phyloP scores from a whole-genome alignment of 2,113 vertebrate genomes.

The Grammomys surdaster region DNA sequence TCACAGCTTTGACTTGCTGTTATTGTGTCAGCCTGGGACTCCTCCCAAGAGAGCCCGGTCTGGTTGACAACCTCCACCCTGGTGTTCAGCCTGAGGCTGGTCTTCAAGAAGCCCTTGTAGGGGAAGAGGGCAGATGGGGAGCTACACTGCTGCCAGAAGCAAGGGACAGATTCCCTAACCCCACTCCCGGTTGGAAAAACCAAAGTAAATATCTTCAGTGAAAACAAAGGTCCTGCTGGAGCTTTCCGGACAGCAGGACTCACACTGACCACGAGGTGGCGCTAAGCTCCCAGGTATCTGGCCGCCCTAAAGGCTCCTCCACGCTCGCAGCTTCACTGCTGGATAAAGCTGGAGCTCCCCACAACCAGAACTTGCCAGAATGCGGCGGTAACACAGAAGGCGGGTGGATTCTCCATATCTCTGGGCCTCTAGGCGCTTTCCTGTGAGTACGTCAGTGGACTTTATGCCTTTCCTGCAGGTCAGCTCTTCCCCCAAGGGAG shows the following conservation, averaged over 20 bases:
- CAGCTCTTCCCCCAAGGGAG: no score
- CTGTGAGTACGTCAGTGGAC: neutral
- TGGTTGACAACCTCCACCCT: neutral
- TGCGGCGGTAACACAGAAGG: neutral
- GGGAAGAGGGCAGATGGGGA: neutral
- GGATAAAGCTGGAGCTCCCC: neutral
- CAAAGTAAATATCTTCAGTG: neutral
- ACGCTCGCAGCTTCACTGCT: neutral
- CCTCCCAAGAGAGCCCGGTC: neutral
- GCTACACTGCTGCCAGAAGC: neutral
- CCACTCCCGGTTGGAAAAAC: neutral
- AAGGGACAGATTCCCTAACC: neutral
- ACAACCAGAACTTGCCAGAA: neutral
- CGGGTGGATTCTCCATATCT: neutral
- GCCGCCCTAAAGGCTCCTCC: accelerated
- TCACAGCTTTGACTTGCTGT: neutral
- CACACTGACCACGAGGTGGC: constrained; percentile 69
- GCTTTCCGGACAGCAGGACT: neutral
- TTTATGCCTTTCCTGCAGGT: neutral
- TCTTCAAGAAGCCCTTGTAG: neutral
- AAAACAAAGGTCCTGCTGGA: neutral
- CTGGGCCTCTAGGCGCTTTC: neutral
- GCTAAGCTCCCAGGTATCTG: constrained; percentile 20
- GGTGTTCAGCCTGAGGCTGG: neutral
- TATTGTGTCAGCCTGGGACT: neutral